A percentile compares a stretch with the other conserved stretches of the same genome.
These are phyloP conservation scores for Stratiomys singularior DNA, from an alignment of 2,888 invertebrate species.

Conservation along the genomic window DNA sequence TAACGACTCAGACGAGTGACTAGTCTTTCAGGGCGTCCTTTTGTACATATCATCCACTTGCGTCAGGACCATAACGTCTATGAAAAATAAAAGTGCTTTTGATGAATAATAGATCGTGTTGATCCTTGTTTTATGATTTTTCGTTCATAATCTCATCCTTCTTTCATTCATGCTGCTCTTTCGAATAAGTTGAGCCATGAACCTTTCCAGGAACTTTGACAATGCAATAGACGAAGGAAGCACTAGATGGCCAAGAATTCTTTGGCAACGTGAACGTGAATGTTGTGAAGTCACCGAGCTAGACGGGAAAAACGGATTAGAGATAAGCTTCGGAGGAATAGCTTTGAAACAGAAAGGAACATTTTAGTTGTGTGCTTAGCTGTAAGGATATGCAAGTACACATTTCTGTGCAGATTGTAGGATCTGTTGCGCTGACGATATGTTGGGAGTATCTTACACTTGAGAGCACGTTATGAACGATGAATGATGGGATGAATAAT, in stretches of 20 bases:
- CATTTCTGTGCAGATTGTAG: too few relatives aligned
- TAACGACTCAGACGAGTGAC: too few relatives aligned
- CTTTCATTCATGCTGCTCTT: too few relatives aligned
- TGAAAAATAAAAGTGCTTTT: constrained; percentile 31
- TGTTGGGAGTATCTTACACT: too few relatives aligned
- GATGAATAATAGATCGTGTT: constrained; percentile 43
- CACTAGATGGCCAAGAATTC: neutral
- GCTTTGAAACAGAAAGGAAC: neutral
- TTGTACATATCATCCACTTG: too few relatives aligned
- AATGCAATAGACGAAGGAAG: neutral
- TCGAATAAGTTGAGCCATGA: too few relatives aligned
- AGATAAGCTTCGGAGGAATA: constrained; percentile 33
- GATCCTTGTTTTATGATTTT: constrained; percentile 41
- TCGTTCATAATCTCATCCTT: neutral
- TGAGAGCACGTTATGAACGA: too few relatives aligned
- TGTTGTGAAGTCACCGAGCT: neutral
- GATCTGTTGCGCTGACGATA: too few relatives aligned
- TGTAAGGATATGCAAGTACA: too few relatives aligned
- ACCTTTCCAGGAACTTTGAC: neutral
- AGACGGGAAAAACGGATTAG: neutral
- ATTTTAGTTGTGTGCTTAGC: neutral
- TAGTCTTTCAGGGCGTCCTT: too few relatives aligned
- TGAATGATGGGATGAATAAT: too few relatives aligned
- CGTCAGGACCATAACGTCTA: neutral
- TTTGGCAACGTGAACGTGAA: neutral